These are phyloP conservation scores for Ornithoptera priamus DNA, from an alignment of 2,888 invertebrate species.

Conservation along the genomic window DNA sequence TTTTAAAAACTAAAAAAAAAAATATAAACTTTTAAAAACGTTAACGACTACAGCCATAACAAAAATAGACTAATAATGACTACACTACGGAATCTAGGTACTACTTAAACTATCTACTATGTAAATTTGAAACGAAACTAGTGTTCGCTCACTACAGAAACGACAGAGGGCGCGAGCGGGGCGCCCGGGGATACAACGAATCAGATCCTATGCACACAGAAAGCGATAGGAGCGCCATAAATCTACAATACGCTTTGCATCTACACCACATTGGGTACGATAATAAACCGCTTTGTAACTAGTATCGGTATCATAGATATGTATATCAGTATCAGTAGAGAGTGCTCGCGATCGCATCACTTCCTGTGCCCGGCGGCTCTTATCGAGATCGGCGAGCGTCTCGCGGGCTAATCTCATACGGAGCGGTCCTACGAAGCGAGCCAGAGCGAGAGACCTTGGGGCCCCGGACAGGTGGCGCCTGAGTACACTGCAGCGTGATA, in stretches of 20 bases:
- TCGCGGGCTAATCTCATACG: slow-evolving; percentile 51
- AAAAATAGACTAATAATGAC: slow-evolving; percentile 77
- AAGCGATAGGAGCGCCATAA: neutral
- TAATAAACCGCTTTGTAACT: neutral
- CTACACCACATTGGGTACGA: neutral
- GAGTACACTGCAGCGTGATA: slow-evolving; percentile 7
- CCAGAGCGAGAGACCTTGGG: slow-evolving; percentile 46
- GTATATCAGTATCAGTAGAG: slow-evolving; percentile 1
- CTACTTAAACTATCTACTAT: slow-evolving; percentile 76
- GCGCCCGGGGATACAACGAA: slow-evolving; percentile 20
- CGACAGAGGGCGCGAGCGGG: slow-evolving; percentile 53
- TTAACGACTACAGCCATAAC: slow-evolving; percentile 80
- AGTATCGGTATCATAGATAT: neutral
- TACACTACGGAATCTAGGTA: slow-evolving; percentile 75
- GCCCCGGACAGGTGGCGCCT: slow-evolving; percentile 38
- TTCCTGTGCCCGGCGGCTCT: neutral
- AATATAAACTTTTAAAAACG: slow-evolving; percentile 76
- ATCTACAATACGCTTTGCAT: neutral
- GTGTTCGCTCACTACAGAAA: slow-evolving; percentile 71
- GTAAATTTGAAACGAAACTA: slow-evolving; percentile 74
- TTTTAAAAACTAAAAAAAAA: slow-evolving; percentile 65
- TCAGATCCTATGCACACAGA: slow-evolving; percentile 12
- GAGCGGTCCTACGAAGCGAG: slow-evolving; percentile 62
- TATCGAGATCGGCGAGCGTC: slow-evolving; percentile 27
- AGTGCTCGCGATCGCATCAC: neutral